Evolutionary conservation across 2,113 vertebrate species (phyloP).

Genomic region (Chloropsis cyanopogon): DNA sequence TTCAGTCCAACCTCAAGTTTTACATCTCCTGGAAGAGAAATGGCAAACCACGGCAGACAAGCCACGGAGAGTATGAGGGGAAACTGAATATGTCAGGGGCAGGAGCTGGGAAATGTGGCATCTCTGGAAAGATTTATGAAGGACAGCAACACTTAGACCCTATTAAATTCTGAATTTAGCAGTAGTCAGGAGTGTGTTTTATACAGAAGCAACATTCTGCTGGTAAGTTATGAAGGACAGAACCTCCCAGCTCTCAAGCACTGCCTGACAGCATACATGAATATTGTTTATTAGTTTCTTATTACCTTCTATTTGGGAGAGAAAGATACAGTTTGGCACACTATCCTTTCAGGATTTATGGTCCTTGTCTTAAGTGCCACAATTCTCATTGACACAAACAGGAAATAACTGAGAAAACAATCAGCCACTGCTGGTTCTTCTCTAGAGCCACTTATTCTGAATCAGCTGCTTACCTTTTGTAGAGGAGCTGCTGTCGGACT

Average conservation of each 20-base stretch:
- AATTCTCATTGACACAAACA: slow-evolving; percentile 10
- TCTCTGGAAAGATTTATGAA: slow-evolving; percentile 36
- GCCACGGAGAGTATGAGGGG: background rate
- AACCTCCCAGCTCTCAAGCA: slow-evolving; percentile 35
- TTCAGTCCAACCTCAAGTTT: background rate
- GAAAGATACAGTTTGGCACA: slow-evolving; percentile 26
- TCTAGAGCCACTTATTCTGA: background rate
- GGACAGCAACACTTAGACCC: slow-evolving; percentile 39
- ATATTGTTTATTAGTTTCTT: slow-evolving; percentile 59
- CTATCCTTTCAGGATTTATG: slow-evolving; percentile 10
- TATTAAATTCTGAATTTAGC: slow-evolving; percentile 53
- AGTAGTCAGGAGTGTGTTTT: slow-evolving; percentile 29
- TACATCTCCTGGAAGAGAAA: background rate
- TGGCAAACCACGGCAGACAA: background rate
- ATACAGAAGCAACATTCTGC: slow-evolving; percentile 15
- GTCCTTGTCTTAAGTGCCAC: background rate
- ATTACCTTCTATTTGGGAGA: slow-evolving; percentile 40
- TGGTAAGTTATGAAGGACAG: slow-evolving; percentile 59
- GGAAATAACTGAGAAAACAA: slow-evolving; percentile 24
- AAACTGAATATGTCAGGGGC: background rate
- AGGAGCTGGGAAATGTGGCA: background rate
- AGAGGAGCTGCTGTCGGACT: slow-evolving; percentile 88
- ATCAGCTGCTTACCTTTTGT: slow-evolving; percentile 79
- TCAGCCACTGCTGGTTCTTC: background rate
- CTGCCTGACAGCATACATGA: slow-evolving; percentile 40